Base-by-base conservation (phyloP, 1,140 invertebrate genomes). In the Macrobrachium rosenbergii region DNA sequence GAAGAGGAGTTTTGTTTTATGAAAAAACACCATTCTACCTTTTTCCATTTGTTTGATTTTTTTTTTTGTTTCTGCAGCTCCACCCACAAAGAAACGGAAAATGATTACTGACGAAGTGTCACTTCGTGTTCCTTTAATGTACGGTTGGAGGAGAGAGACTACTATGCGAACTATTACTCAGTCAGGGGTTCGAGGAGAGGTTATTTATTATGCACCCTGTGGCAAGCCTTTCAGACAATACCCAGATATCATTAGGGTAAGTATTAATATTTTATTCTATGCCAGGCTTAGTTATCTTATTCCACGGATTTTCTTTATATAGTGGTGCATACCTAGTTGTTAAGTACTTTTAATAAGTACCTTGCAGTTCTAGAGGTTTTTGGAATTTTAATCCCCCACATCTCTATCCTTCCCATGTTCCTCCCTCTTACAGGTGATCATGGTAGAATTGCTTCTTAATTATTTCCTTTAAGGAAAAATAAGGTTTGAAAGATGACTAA, bases 111-210 rank as follows among this genome's bases (percentile, higher is more conserved):
- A 93, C 90, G 93, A 93, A 90, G 91, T 90, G 64, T 94, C 96
- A 87, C 91, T 97, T 67, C 93, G 95, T 78, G 93, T 96, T 77
- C 96, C 96, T 1, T 91, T 98, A 19, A 94, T 95, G 82, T 93
- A 95, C 92, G 97, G 97, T 23, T 99, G 97, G 97, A 95, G 95
- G 90, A 92, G 98, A 63, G 95, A 98, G 91, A 99, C 97, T 0
- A 94, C 96, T 72, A 98, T 91, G 75, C 75, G 90, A 16, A 87
- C 89, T 21, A 90, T 90, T 63, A 91, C 86, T n/a, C 90, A 91
- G 77, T 90, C 90, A 23, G 94, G 95, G 73, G 95, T 97, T 81
- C 95, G 95, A 90, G 96, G 96, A 52, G 96, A 97, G 91, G 97
- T 98, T n/a, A 94, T 94, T 45, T 99, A 99, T 91, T 95, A 95